Evolutionary conservation across 2,888 invertebrate genomes (phyloP), one percentile per base, ranked within the genome.

Genomic region (Bombylius discolor): DNA sequence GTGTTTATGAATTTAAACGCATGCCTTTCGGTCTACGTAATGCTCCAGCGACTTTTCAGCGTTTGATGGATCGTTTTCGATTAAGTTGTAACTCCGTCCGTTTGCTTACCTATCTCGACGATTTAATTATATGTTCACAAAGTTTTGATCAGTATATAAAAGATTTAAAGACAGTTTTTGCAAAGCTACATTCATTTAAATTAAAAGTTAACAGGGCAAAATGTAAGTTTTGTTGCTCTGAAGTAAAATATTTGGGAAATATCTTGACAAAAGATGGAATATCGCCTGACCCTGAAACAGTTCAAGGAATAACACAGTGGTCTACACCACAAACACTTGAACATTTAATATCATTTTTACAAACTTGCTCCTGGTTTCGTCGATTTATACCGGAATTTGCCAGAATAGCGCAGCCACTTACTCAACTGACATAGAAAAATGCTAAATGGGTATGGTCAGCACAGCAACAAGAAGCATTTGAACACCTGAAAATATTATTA

Each of bases 51-150:
- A 59, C 55, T 11, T 60, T 59, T 31, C 60, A 60, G 49, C 31
- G 61, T n/a, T n/a, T 57, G 4, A 56, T 59, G 55, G 63, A 66
- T 56, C 61, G 61, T 47, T 55, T 66, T 5, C 50, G 23, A 23
- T 23, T 23, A 23, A 23, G 23, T 3, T 23, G 23, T 23, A 23
- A 23, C 3, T 2, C 23, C 3, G 23, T 23, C 36, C 9, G 36
- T 4, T 6, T 68, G 0, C 34, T 66, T 0, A 60, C 62, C 0
- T 68, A 69, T 52, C 44, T 68, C 3, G 69, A 67, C 54, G 68
- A 68, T 44, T 34, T 67, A 5, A 55, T 67, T 0, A 45, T 67
- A 0, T 55, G 66, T 4, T 67, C 67, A 0, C 57, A 56, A 0
- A 50, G 53, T 5, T 68, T 65, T 11, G 5, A n/a, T 11, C 47